Evolutionary conservation across 2,888 invertebrate species (phyloP), one percentile per base, ranked within the genome.

Genomic region (Pammene aurita): DNA sequence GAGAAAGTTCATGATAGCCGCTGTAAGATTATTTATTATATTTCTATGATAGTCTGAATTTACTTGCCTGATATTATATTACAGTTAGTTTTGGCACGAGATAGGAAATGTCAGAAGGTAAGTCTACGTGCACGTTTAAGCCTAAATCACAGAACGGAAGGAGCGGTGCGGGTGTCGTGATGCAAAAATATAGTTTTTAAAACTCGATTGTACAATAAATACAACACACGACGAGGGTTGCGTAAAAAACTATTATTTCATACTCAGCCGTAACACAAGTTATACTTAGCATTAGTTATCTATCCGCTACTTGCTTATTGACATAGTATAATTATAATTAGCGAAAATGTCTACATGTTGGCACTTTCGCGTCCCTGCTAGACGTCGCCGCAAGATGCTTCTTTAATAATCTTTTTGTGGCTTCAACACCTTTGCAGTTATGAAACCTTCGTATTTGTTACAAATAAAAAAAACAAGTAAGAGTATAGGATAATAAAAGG

Each of bases 61-160:
- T 34, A 60, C 11, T 67, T 52, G 62, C 42, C 57, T 62, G 63
- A 46, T 64, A 61, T 54, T 61, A 67, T 54, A 60, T 65, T 65
- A 67, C 67, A 69, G 75, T 75, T 79, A 78, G 72, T 84, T 90
- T 90, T 91, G 91, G 91, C 91, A 91, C 91, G 86, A 84, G 76
- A 77, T 86, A 86, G 85, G 86, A 84, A 83, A 84, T 80, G 82
- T 82, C 82, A 69, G 78, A 80, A 84, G 81, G 71, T 79, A 79
- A 80, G 80, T 77, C 83, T 88, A 85, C 79, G 79, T 82, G 87
- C 83, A 81, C 79, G 67, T 71, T 85, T 86, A 90, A 86, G 87
- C 86, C 90, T 90, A 91, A 85, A 89, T 90, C 89, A 91, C 90
- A 90, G 90, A 89, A 88, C 86, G 83, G 86, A 89, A 88, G 86